Base-by-base conservation (phyloP, 2,113 vertebrate genomes). In the Epinephelus cyanopodus region DNA sequence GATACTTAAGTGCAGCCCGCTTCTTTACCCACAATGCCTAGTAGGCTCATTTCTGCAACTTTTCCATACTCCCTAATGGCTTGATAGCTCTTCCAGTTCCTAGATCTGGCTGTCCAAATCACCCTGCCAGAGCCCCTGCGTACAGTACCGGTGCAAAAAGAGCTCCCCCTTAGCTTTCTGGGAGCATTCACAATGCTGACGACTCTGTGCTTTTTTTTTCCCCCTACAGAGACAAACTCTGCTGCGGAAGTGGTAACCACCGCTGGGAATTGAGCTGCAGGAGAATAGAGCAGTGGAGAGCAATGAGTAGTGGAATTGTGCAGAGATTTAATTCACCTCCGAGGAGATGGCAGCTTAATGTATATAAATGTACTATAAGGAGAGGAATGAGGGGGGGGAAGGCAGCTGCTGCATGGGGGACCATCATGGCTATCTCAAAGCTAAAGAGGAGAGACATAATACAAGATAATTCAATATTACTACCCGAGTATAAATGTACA, bases 261-360 rank as follows among this genome's bases (percentile, higher is more conserved):
- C 42, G 2, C 29, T 85, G 91, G 89, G 89, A 87, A 81, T 83
- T 53, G 72, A 81, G 57, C 82, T 70, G 83, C 82, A 68, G 64
- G 57, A 87, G 77, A 27, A 90, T 45, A 45, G 54, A 83, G 88
- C 21, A 29, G 23, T 65, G 71, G 54, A 86, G 82, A 90, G 81
- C 79, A 78, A 89, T 83, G 90, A 89, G 89, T 80, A 85, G 87
- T 87, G 79, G 87, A 89, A 88, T 78, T 89, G 90, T 27, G 73
- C 89, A 71, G 70, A 93, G 90, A 93, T 93, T 91, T 87, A 92
- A 93, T 94, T 93, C 90, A 82, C 74, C 83, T 90, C 83, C 62
- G 76, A 89, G 91, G 83, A 87, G 73, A 91, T 79, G 90, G 89
- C 81, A 87, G 87, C 79, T 85, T 92, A 92, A 95, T 90, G 93